A percentile compares a stretch with the other conserved stretches of the same genome.
Conservation (phyloP, 1,140 invertebrate genomes). For the Caenorhabditis latens region DNA sequence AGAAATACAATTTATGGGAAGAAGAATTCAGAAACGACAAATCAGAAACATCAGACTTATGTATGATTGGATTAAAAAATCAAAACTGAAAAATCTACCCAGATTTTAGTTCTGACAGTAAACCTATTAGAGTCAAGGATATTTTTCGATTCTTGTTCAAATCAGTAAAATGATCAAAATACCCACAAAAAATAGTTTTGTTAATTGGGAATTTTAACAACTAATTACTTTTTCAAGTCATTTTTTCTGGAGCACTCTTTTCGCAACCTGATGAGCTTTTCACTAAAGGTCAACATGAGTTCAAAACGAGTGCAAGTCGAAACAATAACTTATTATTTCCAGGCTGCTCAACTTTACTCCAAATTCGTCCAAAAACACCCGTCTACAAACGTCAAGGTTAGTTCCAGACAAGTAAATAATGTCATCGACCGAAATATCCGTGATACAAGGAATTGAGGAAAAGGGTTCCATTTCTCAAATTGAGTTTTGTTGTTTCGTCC, state of each 20-base stretch:
- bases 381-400: slow-evolving; percentile 20
- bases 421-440: slow-evolving; percentile 21
- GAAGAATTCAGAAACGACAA: background rate
- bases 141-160: too few relatives aligned
- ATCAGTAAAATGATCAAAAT: too few relatives aligned
- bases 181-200: too few relatives aligned
- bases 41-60: background rate
- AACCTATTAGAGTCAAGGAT: too few relatives aligned
- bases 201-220: too few relatives aligned
- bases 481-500: slow-evolving; percentile 19
- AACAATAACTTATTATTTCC: slow-evolving; percentile 1
- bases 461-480: slow-evolving; percentile 21
- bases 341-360: slow-evolving; percentile 20
- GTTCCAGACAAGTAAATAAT: background rate
- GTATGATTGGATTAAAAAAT: too few relatives aligned
- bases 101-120: too few relatives aligned
- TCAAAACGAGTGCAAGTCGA: background rate
- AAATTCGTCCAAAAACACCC: slow-evolving; percentile 36
- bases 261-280: background rate
- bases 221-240: too few relatives aligned
- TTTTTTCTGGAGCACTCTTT: background rate
- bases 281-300: background rate
- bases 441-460: background rate
- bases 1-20: background rate
- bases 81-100: too few relatives aligned